Conservation (phyloP, 2,888 invertebrate species). For the Antheraea assamensis region DNA sequence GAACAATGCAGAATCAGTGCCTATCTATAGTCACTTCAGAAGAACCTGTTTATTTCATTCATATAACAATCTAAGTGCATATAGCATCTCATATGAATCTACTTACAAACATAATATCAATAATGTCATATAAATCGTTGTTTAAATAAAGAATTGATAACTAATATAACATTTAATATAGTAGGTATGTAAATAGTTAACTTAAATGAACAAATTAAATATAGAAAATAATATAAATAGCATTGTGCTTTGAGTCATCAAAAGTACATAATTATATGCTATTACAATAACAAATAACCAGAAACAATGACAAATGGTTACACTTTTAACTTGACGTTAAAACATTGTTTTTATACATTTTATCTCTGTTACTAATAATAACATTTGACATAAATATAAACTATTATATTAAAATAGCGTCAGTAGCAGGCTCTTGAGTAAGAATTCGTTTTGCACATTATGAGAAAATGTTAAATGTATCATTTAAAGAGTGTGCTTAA, state of each 20-base stretch:
- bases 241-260: background rate
- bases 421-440: background rate
- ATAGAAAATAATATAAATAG: background rate
- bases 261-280: background rate
- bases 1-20: background rate
- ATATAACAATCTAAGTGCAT: background rate
- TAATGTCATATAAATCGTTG: background rate
- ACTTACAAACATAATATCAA: background rate
- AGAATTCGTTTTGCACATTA: background rate
- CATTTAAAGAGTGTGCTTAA: background rate
- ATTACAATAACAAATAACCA: constrained; percentile 3
- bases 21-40: background rate
- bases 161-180: background rate
- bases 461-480: background rate
- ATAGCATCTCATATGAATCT: background rate
- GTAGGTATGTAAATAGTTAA: background rate
- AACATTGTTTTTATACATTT: background rate
- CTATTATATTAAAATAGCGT: background rate
- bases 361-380: background rate
- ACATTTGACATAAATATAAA: background rate
- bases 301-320: background rate
- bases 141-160: background rate
- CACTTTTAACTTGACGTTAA: background rate
- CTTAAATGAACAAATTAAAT: background rate
- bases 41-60: background rate